A percentile compares a stretch with the other conserved stretches of the same genome.
Evolutionary conservation across 2,888 invertebrate species (phyloP).

Genomic region (Polydrusus tereticollis): DNA sequence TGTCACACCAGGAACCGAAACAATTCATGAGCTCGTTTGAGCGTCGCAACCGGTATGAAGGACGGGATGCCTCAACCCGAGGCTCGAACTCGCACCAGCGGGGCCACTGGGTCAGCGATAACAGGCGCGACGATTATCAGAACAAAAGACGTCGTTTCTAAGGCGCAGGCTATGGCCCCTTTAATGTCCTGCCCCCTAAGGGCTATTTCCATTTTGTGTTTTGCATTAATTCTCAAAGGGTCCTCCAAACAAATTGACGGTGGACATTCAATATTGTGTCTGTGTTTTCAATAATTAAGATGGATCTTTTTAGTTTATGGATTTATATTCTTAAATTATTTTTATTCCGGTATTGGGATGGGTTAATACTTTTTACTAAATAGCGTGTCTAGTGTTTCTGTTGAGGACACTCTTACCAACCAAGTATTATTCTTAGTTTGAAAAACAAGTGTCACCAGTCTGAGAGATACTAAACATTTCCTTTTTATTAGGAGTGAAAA

Average conservation of each 20-base stretch:
- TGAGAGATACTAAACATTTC: no score
- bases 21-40: slow-evolving; percentile 60
- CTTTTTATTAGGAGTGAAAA: no score
- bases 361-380: no score
- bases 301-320: neutral
- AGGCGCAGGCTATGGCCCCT: slow-evolving; percentile 18
- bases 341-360: neutral
- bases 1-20: slow-evolving; percentile 58
- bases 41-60: slow-evolving; percentile 57
- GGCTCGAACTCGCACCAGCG: slow-evolving; percentile 48
- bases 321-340: neutral
- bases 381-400: no score
- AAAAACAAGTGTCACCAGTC: no score
- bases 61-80: slow-evolving; percentile 49
- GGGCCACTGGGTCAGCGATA: slow-evolving; percentile 61
- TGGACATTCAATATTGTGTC: neutral
- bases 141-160: slow-evolving; percentile 60
- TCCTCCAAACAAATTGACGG: slow-evolving; percentile 3
- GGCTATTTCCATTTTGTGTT: neutral
- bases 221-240: neutral
- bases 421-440: no score
- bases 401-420: no score
- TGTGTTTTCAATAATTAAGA: neutral
- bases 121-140: slow-evolving; percentile 59
- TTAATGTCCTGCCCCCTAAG: neutral